phyloP scores from a whole-genome alignment of 2,113 vertebrate genomes.

The Sylvia atricapilla region DNA sequence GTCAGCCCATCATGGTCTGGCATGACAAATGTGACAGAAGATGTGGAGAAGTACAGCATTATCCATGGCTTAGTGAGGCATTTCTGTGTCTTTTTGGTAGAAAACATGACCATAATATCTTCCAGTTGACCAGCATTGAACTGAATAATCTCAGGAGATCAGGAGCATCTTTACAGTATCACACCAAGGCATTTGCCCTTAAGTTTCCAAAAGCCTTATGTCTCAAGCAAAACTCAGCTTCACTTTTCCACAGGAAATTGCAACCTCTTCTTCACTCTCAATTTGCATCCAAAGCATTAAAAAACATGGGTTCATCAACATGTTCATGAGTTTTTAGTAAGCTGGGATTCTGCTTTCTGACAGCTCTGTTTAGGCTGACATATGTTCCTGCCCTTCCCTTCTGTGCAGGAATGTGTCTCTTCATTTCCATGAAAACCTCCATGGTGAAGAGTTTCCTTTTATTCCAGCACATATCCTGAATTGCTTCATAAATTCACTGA shows the following conservation, averaged over 20 bases:
- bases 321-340: background rate
- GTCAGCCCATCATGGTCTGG: background rate
- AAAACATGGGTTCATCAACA: background rate
- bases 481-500: background rate
- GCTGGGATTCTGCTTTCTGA: background rate
- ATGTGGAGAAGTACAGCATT: background rate
- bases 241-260: background rate
- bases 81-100: background rate
- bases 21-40: background rate
- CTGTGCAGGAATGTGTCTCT: background rate
- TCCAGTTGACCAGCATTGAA: background rate
- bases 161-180: background rate
- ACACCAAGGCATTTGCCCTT: background rate
- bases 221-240: background rate
- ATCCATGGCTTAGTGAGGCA: background rate
- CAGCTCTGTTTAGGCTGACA: background rate
- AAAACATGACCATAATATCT: background rate
- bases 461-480: background rate
- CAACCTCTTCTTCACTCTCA: background rate
- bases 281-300: background rate
- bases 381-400: background rate
- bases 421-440: background rate
- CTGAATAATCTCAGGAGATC: background rate
- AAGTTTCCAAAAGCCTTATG: background rate
- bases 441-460: background rate